Base-by-base conservation (phyloP, 2,888 invertebrate genomes). In the Pristionchus mayeri region DNA sequence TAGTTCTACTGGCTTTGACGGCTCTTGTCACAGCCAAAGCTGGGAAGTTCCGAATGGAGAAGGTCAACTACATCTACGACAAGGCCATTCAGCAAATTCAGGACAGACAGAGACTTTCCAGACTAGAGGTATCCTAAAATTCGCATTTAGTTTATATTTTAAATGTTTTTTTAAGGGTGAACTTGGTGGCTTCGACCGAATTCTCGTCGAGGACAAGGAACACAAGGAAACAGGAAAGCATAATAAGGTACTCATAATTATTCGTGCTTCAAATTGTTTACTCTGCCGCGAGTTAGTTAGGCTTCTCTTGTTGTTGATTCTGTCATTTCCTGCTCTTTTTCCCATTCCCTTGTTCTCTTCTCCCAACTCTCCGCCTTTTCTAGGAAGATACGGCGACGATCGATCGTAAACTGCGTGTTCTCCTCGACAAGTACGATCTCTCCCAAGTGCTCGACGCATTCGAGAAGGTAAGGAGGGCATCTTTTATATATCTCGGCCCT, bases 61-160 rank as follows among this genome's bases (percentile, higher is more conserved):
- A 91, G 84, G 88, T 91, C 52, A 91, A 90, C 85, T 91, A 88
- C 86, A 88, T 91, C 52, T 91, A 91, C 87, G 88, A 89, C n/a
- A 91, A 91, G 78, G 91, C 91, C 13, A 48, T 88, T 27, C 86
- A 89, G 37, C 88, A 88, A 48, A 85, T 91, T 37, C 75, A 84
- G n/a, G 89, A 90, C 85, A 84, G 86, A 67, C 86, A 88, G 44
- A 85, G 88, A 79, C 76, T 89, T 21, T 85, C 85, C 6, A 88
- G 86, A 54, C 85, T 90, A 34, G 86, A 86, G 88, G 90, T 87
- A 78, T 24, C 75, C 21, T 44, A 34, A 71, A 76, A 57, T n/a
- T 50, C 60, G 50, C n/a, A 54, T 44, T 18, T 63, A 44, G 48
- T 67, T 60, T 57, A 37, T 37, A 67, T 9, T 37, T 34, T 21